Percentiles rank a stretch among this genome's conserved stretches.
Evolutionary conservation across 2,888 invertebrate species (phyloP).

Genomic region (Rhodophaea formosa): DNA sequence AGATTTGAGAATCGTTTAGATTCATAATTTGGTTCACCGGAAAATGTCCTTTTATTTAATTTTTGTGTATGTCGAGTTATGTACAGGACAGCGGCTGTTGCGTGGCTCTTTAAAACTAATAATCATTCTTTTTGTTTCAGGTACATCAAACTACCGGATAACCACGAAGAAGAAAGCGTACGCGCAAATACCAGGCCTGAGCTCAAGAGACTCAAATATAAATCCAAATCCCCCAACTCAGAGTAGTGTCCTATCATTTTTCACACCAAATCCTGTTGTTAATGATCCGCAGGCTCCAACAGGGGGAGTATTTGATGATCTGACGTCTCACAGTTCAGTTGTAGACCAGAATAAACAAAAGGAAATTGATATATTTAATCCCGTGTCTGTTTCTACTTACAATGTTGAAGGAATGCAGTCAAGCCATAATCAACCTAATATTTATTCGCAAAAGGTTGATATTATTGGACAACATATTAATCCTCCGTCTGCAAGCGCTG

Average conservation of each 20-base stretch:
- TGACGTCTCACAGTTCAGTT: slow-evolving; percentile 21
- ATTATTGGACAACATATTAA: too few relatives aligned
- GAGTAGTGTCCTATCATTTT: slow-evolving; percentile 31
- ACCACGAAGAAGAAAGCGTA: slow-evolving; percentile 86
- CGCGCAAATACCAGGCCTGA: slow-evolving; percentile 88
- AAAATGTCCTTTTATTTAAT: too few relatives aligned
- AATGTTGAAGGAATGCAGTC: slow-evolving; percentile 1
- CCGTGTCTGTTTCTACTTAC: slow-evolving; percentile 21
- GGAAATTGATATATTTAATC: slow-evolving; percentile 33
- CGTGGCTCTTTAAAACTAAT: neutral
- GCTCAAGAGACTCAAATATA: slow-evolving; percentile 61
- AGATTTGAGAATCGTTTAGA: too few relatives aligned
- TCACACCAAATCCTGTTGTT: slow-evolving; percentile 27
- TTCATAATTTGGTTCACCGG: too few relatives aligned
- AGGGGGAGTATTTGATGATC: slow-evolving; percentile 8
- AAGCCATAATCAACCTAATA: neutral
- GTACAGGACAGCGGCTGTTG: too few relatives aligned
- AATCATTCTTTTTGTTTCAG: slow-evolving; percentile 54
- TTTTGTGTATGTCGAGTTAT: too few relatives aligned
- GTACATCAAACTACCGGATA: slow-evolving; percentile 83
- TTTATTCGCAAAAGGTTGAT: neutral
- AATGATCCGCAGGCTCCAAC: neutral
- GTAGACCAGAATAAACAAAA: slow-evolving; percentile 24
- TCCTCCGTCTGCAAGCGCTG: slow-evolving; percentile 15
- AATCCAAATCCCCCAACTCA: slow-evolving; percentile 29